These are phyloP conservation scores for Lipophrys pholis DNA, from an alignment of 2,113 vertebrate genomes.

Conservation along the genomic window DNA sequence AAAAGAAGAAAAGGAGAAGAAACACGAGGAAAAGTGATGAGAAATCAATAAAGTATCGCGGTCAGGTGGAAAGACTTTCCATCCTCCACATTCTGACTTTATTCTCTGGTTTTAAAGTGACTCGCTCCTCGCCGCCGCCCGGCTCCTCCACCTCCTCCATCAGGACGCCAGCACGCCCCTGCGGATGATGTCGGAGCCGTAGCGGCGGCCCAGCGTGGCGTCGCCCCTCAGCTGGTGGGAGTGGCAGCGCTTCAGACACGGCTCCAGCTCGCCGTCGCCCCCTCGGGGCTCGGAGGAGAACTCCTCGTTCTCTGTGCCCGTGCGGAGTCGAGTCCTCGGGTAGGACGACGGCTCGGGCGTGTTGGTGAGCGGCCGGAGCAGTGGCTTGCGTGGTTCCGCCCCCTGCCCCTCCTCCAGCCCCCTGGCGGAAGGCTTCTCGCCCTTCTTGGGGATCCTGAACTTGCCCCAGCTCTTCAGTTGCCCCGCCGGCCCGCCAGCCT, in stretches of 20 bases:
- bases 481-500: slow-evolving; percentile 81
- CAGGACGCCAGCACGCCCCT: slow-evolving; percentile 95
- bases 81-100: too few species aligned
- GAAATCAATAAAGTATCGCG: too few species aligned
- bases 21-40: too few species aligned
- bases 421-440: slow-evolving; percentile 81
- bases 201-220: slow-evolving; percentile 85
- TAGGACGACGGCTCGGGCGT: slow-evolving; percentile 39
- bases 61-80: too few species aligned
- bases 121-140: too few species aligned
- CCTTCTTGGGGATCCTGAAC: slow-evolving; percentile 95
- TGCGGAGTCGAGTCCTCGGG: slow-evolving; percentile 82
- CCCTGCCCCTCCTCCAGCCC: slow-evolving; percentile 48
- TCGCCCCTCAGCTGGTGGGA: slow-evolving; percentile 86
- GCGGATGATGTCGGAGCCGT: slow-evolving; percentile 89
- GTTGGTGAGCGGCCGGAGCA: slow-evolving; percentile 66
- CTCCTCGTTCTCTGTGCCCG: slow-evolving; percentile 85
- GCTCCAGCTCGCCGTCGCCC: slow-evolving; percentile 86
- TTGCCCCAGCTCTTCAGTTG: slow-evolving; percentile 93
- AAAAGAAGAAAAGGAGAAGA: too few species aligned
- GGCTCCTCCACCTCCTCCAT: slow-evolving; percentile 53
- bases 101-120: too few species aligned
- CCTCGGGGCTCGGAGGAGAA: slow-evolving; percentile 81
- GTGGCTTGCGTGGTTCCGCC: slow-evolving; percentile 51
- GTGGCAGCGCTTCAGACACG: slow-evolving; percentile 86